A percentile compares a stretch with the other conserved stretches of the same genome.
phyloP scores from a whole-genome alignment of 92 coral and sea anemone genomes.

The Diadumene lineata region DNA sequence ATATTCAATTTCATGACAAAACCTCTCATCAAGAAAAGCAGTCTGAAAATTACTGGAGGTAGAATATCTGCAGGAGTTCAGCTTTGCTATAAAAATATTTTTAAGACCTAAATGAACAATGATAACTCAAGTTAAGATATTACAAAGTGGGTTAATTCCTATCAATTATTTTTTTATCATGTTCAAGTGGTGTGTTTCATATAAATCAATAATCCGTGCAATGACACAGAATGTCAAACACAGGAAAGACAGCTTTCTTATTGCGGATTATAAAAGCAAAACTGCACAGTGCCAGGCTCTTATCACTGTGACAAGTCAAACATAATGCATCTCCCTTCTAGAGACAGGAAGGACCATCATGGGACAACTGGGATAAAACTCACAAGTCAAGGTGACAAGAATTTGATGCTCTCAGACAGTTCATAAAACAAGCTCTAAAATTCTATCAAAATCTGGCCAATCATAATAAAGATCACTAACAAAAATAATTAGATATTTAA shows the following conservation, averaged over 20 bases:
- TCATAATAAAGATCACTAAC: not conserved
- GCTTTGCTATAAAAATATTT: not conserved
- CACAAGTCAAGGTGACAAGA: not conserved
- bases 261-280: not conserved
- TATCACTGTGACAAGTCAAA: conserved; percentile 2
- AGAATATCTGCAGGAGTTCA: not conserved
- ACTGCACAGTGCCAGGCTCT: not conserved
- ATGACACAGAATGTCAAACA: not conserved
- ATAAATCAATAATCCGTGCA: not conserved
- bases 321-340: not conserved
- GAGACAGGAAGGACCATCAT: not conserved
- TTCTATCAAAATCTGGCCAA: not conserved
- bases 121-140: not conserved
- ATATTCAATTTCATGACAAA: not conserved
- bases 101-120: too few species aligned
- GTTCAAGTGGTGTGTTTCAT: not conserved
- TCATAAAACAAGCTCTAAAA: not conserved
- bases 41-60: not conserved
- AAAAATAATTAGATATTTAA: not conserved
- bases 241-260: not conserved
- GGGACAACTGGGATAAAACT: conserved; percentile 3
- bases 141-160: not conserved
- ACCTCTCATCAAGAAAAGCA: not conserved
- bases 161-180: not conserved
- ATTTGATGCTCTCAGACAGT: not conserved